These are phyloP conservation scores for Mythimna vitellina DNA, from an alignment of 2,888 invertebrate species.

Conservation along the genomic window DNA sequence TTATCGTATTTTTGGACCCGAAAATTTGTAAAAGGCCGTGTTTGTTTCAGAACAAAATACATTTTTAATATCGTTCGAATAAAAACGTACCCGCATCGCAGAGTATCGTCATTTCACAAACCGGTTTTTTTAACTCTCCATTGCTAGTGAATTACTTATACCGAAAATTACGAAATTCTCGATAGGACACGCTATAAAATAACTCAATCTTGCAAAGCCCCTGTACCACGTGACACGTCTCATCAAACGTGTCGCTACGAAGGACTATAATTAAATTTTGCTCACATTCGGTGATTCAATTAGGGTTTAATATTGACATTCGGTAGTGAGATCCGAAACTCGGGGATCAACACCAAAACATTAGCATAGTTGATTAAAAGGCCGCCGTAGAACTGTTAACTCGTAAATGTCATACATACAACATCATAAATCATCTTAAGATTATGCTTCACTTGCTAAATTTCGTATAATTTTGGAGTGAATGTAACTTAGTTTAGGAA, in stretches of 20 bases:
- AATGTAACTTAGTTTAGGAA: conserved; percentile 68
- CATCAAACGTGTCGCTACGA: conserved; percentile 68
- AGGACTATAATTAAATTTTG: conserved; percentile 83
- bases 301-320: conserved; percentile 87
- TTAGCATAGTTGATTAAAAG: conserved; percentile 90
- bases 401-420: conserved; percentile 89
- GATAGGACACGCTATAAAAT: conserved; percentile 14
- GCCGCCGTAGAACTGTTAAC: conserved; percentile 87
- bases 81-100: conserved; percentile 5
- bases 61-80: conserved; percentile 32
- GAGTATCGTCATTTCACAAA: not conserved
- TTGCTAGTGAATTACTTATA: conserved; percentile 10
- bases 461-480: conserved; percentile 74
- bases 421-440: conserved; percentile 90
- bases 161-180: conserved; percentile 11
- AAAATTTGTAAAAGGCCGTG: conserved; percentile 28
- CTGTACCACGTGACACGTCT: conserved; percentile 46
- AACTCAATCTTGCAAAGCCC: conserved; percentile 30
- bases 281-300: conserved; percentile 85
- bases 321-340: conserved; percentile 77
- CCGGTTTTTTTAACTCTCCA: not conserved
- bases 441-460: conserved; percentile 86
- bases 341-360: conserved; percentile 85
- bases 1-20: conserved; percentile 24
- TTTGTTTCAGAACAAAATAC: conserved; percentile 30